Evolutionary conservation across 2,888 invertebrate species (phyloP).

Genomic region (Apamea epomidion): DNA sequence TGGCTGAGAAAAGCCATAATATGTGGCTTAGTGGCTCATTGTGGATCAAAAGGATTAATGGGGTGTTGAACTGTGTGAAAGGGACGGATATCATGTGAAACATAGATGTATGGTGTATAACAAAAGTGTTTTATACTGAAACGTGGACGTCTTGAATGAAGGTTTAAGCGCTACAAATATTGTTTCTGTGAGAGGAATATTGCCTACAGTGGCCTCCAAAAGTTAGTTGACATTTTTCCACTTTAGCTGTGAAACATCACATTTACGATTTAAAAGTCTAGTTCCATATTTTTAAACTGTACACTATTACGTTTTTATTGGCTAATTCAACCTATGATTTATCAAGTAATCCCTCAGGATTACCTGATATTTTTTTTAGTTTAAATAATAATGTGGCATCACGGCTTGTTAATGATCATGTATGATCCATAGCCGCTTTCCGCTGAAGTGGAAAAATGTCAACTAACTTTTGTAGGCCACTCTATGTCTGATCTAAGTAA

Average conservation of each 20-base stretch:
- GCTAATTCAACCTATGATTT: not conserved
- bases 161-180: too few relatives aligned
- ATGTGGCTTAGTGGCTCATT: slow-evolving; percentile 1
- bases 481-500: not conserved
- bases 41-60: not conserved
- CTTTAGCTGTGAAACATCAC: not conserved
- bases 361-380: too few relatives aligned
- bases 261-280: not conserved
- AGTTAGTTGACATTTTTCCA: not conserved
- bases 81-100: too few relatives aligned
- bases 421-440: too few relatives aligned
- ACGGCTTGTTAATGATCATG: too few relatives aligned
- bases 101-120: not conserved
- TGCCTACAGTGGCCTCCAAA: not conserved
- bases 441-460: too few relatives aligned
- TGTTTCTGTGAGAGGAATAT: not conserved
- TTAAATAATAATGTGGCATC: too few relatives aligned
- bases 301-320: not conserved
- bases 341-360: not conserved
- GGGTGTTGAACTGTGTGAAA: not conserved
- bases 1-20: slow-evolving; percentile 21
- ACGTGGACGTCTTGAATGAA: not conserved
- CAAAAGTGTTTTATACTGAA: not conserved
- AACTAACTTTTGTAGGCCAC: too few relatives aligned
- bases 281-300: not conserved